Percentiles rank a stretch among this genome's conserved stretches.
These are phyloP conservation scores for Hiodon alosoides DNA, from an alignment of 2,113 vertebrate genomes.

Conservation along the genomic window DNA sequence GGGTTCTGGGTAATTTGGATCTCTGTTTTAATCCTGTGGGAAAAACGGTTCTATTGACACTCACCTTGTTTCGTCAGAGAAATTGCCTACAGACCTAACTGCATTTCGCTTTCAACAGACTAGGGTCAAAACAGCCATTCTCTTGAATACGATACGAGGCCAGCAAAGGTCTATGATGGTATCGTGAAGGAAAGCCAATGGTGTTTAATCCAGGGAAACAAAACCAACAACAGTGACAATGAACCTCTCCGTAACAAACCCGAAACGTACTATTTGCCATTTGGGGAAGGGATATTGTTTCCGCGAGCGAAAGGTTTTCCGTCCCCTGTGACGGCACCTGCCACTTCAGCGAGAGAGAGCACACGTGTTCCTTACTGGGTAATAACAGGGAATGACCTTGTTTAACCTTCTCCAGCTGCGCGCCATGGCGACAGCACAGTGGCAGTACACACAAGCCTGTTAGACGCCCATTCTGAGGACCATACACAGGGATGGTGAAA, in stretches of 20 bases:
- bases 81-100: too few relatives aligned
- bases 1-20: too few relatives aligned
- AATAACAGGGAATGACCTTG: constrained; percentile 8
- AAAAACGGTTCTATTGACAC: too few relatives aligned
- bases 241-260: neutral
- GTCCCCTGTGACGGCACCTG: constrained; percentile 20
- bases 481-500: neutral
- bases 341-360: constrained; percentile 21
- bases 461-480: neutral
- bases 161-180: neutral
- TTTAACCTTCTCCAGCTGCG: constrained; percentile 18
- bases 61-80: too few relatives aligned
- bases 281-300: too few relatives aligned
- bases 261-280: neutral
- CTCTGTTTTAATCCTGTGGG: too few relatives aligned
- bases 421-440: neutral
- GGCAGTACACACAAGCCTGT: neutral
- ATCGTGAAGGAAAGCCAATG: constrained; percentile 1
- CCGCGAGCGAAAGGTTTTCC: neutral
- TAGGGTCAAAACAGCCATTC: neutral
- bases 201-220: constrained; percentile 2
- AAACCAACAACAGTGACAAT: neutral
- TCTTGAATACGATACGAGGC: neutral
- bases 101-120: neutral
- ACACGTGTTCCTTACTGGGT: constrained; percentile 24